Conservation (phyloP, 2,888 invertebrate species). For the Caenorhabditis doughertyi region DNA sequence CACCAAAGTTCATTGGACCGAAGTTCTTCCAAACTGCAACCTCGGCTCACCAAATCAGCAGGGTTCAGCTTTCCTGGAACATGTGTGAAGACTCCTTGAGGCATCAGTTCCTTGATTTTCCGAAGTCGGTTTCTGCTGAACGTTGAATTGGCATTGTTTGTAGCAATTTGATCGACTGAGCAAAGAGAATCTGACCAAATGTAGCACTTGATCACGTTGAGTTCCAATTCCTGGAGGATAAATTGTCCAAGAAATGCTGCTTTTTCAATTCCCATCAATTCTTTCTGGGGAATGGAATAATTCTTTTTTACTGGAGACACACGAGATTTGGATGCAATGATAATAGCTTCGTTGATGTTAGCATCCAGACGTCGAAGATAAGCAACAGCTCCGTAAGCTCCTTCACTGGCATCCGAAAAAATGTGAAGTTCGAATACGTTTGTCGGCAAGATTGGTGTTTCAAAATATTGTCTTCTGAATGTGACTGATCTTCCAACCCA, state of each 20-base stretch:
- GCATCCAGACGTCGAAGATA: not conserved
- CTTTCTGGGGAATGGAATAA: constrained; percentile 25
- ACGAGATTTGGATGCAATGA: constrained; percentile 67
- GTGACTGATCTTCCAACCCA: not conserved
- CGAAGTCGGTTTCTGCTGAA: constrained; percentile 6
- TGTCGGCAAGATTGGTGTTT: not conserved
- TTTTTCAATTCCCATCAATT: constrained; percentile 1
- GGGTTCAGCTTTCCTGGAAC: constrained; percentile 36
- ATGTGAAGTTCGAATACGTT: constrained; percentile 7
- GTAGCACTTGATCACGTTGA: not conserved
- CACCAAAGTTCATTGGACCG: not conserved
- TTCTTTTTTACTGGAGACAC: constrained; percentile 5
- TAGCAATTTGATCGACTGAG: not conserved
- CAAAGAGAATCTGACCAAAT: constrained; percentile 41
- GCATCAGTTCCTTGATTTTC: not conserved
- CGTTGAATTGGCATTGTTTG: not conserved
- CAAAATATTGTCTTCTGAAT: not conserved
- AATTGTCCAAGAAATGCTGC: not conserved
- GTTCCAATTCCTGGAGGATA: not conserved
- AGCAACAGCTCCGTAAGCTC: constrained; percentile 25
- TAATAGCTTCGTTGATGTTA: not conserved
- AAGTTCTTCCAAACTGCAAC: constrained; percentile 15
- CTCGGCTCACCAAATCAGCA: constrained; percentile 24
- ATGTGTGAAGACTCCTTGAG: constrained; percentile 2
- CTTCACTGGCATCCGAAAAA: constrained; percentile 36